Evolutionary conservation across 2,113 vertebrate species (phyloP).

Genomic region (Neofelis nebulosa): DNA sequence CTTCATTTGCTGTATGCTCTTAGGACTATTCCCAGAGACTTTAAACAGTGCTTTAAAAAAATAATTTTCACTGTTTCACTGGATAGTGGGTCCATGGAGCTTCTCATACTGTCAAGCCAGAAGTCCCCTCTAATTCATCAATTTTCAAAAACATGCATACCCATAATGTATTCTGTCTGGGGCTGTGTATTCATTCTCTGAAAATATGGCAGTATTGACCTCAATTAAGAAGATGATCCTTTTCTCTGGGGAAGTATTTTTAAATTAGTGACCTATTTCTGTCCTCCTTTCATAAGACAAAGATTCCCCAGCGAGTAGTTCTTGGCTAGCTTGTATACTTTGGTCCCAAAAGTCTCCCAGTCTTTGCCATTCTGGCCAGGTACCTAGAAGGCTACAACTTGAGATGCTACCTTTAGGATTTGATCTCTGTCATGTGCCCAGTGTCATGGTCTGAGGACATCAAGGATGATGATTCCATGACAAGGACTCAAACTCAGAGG

Average conservation of each 20-base stretch:
- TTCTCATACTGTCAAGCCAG: background rate
- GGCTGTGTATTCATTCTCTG: slow-evolving; percentile 49
- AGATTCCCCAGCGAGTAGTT: slow-evolving; percentile 26
- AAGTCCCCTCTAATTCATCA: background rate
- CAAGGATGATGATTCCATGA: background rate
- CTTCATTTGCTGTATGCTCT: background rate
- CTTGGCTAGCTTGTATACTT: slow-evolving; percentile 21
- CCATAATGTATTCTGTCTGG: background rate
- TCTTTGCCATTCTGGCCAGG: slow-evolving; percentile 24
- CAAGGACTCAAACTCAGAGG: background rate
- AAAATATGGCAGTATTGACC: slow-evolving; percentile 67
- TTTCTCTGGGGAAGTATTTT: slow-evolving; percentile 58
- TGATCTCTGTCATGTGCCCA: background rate
- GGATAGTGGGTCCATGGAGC: background rate
- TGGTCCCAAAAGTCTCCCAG: background rate
- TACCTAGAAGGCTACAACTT: slow-evolving; percentile 14
- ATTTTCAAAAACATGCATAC: slow-evolving; percentile 37
- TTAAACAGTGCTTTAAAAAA: background rate
- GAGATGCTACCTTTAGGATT: slow-evolving; percentile 10
- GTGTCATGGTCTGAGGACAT: background rate
- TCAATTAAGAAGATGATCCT: slow-evolving; percentile 54
- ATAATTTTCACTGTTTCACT: background rate
- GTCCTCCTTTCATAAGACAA: background rate
- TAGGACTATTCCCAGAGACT: background rate
- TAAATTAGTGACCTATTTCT: slow-evolving; percentile 79